Conservation (phyloP, 2,797 vertebrate genomes). For the Poeciliopsis infans region DNA sequence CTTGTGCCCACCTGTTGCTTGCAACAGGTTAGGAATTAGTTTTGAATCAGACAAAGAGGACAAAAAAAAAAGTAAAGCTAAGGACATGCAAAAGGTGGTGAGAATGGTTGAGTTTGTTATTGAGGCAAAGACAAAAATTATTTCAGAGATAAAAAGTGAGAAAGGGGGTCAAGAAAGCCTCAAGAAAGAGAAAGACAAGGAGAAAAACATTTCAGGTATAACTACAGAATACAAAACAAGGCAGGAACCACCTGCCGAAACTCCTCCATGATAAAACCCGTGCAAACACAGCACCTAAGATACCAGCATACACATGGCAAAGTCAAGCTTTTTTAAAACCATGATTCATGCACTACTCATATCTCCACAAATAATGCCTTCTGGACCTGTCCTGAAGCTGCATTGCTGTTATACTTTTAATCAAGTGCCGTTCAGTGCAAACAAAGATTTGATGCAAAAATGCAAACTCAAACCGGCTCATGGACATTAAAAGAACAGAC, state of each 20-base stretch:
- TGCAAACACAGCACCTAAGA: conserved; percentile 38
- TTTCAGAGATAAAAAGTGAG: conserved; percentile 44
- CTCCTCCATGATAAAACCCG: conserved; percentile 36
- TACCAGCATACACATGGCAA: conserved; percentile 44
- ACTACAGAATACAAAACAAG: conserved; percentile 38
- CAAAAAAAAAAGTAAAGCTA: conserved; percentile 48
- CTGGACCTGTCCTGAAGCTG: conserved; percentile 9
- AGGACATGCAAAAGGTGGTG: conserved; percentile 14
- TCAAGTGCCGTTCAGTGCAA: conserved; percentile 41
- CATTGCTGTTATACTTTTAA: conserved; percentile 18
- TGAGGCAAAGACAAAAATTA: conserved; percentile 29
- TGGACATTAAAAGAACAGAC: conserved; percentile 45
- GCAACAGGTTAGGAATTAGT: background rate
- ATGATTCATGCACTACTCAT: conserved; percentile 62
- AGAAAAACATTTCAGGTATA: conserved; percentile 39
- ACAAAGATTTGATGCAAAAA: conserved; percentile 36
- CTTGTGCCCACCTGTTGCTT: conserved; percentile 3
- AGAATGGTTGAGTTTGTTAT: conserved; percentile 26
- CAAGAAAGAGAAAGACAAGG: conserved; percentile 30
- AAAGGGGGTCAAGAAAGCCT: conserved; percentile 64
- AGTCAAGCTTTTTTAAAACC: conserved; percentile 14
- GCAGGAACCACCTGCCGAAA: conserved; percentile 28
- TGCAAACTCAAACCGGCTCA: conserved; percentile 51
- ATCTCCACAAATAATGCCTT: conserved; percentile 47
- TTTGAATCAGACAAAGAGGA: conserved; percentile 8